These are phyloP conservation scores for Rotaria socialis DNA, from an alignment of 2,888 invertebrate species.

Conservation along the genomic window DNA sequence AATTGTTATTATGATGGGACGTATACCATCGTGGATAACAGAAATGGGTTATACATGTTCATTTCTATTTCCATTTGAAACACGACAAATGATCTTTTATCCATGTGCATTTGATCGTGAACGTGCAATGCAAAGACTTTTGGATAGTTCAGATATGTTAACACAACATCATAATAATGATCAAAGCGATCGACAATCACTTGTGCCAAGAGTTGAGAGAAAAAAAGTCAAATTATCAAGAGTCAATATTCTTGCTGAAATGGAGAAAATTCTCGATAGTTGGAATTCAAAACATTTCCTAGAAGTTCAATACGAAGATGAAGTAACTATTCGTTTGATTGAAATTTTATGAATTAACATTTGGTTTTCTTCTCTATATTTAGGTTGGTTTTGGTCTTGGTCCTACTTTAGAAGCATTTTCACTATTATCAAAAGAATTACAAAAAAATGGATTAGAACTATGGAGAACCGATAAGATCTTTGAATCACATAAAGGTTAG, in stretches of 20 bases:
- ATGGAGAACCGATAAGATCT: constrained; percentile 72
- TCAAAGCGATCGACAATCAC: constrained; percentile 49
- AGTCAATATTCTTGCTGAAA: constrained; percentile 25
- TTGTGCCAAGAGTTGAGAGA: constrained; percentile 76
- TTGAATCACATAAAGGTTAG: neutral
- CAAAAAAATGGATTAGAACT: constrained; percentile 85
- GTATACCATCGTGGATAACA: constrained; percentile 88
- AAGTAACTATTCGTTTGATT: constrained; percentile 51
- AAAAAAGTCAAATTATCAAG: constrained; percentile 65
- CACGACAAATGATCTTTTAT: constrained; percentile 89
- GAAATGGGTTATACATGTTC: constrained; percentile 71
- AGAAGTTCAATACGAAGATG: constrained; percentile 72
- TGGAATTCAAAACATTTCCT: constrained; percentile 65
- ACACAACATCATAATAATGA: constrained; percentile 4
- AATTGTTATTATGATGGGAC: constrained; percentile 92
- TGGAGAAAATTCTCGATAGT: constrained; percentile 17
- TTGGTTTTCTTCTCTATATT: neutral
- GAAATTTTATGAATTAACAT: neutral
- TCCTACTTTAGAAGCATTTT: constrained; percentile 98
- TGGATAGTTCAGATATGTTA: constrained; percentile 62
- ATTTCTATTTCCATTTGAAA: constrained; percentile 94
- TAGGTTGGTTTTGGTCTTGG: constrained; percentile 83
- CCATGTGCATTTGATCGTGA: constrained; percentile 90
- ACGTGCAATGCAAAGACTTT: constrained; percentile 84
- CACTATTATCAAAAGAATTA: constrained; percentile 77